Base-by-base conservation (phyloP, 2,888 invertebrate genomes). In the Eudasyphora cyanicolor region DNA sequence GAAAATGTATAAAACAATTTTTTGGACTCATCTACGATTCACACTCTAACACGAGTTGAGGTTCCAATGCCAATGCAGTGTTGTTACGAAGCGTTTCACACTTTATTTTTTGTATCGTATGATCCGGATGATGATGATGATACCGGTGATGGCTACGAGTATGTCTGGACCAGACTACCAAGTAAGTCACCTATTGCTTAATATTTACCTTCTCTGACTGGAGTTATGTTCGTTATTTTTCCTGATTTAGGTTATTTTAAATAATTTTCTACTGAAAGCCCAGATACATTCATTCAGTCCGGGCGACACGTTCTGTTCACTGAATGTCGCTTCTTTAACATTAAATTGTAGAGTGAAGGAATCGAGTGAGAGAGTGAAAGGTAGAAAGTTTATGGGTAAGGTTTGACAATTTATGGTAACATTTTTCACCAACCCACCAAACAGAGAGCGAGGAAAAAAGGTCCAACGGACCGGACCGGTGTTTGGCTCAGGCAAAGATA, bases 401-500 rank as follows among this genome's bases (percentile, higher is more conserved):
- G 60, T 78, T 78, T 32, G 49, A 71, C 70, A 62, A 78, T 78
- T 78, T 78, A 71, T 78, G 51, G 49, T 49, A 27, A 62, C 32
- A 60, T 57, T 54, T 54, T 71, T 71, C 54, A 12, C 29, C 17
- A 27, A 69, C 27, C 45, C 32, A 64, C 17, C 19, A 12, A 54
- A 67, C 35, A 76, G 5, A 12, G 35, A 10, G 32, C 14, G 12
- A 19, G 12, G 29, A 57, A 60, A 54, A 54, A 54, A 35, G 71
- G 71, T 29, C 51, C n/a, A 4, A n/a, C 42, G 14, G 42, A 12
- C 42, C 7, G 10, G 14, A 45, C 45, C 71, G 54, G n/a, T 54
- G 35, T 54, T 69, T 32, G 45, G 69, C 29, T 60, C 54, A 24
- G 19, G 67, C 24, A 12, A 19, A 70, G 57, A 77, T 77, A 70